These are phyloP conservation scores for Apotomis turbidana DNA, from an alignment of 2,888 invertebrate species.

Conservation along the genomic window DNA sequence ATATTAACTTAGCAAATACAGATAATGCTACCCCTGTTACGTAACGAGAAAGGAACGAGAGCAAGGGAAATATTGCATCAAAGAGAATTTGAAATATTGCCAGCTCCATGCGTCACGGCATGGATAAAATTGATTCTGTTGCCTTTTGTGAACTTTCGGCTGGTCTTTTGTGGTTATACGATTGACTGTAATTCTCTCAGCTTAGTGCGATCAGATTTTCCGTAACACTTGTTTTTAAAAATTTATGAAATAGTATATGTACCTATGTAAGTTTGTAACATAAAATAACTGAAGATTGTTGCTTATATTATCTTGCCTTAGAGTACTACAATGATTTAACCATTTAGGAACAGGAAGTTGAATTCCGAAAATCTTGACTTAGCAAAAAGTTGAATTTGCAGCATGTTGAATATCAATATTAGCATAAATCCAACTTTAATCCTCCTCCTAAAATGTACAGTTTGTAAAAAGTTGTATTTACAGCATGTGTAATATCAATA, in stretches of 20 bases:
- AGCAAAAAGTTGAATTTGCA: no score
- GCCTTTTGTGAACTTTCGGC: slow-evolving; percentile 57
- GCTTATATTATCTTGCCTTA: no score
- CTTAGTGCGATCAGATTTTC: slow-evolving; percentile 1
- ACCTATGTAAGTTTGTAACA: no score
- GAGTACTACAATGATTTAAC: no score
- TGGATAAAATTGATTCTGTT: slow-evolving; percentile 68
- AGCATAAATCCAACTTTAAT: no score
- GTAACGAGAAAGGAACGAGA: slow-evolving; percentile 59
- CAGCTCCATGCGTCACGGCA: slow-evolving; percentile 70
- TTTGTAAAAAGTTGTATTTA: no score
- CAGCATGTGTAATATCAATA: no score
- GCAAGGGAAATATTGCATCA: slow-evolving; percentile 71
- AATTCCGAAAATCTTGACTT: no score
- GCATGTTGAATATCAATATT: no score
- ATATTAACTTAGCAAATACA: slow-evolving; percentile 55
- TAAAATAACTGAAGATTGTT: no score
- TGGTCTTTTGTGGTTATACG: slow-evolving; percentile 51
- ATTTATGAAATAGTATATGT: neutral
- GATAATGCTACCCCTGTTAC: slow-evolving; percentile 53
- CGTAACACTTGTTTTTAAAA: neutral
- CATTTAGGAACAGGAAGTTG: no score
- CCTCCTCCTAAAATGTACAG: no score
- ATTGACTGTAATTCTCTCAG: slow-evolving; percentile 45
- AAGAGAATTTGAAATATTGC: slow-evolving; percentile 79